phyloP scores from a whole-genome alignment of 2,797 vertebrate genomes.

The Eupleurogrammus muticus region DNA sequence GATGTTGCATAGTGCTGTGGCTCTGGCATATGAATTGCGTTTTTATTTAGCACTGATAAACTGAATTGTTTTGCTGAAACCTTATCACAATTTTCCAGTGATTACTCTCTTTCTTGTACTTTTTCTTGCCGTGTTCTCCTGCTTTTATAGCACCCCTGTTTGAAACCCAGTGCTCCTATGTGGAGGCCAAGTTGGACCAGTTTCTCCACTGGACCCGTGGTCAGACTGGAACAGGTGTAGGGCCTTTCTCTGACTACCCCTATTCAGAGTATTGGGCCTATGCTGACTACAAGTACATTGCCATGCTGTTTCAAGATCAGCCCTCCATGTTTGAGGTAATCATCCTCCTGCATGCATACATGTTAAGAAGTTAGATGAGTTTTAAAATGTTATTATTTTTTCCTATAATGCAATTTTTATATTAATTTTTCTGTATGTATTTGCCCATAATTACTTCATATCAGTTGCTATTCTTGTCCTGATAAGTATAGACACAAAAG shows the following conservation, averaged over 20 bases:
- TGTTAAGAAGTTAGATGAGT: background rate
- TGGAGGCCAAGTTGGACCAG: conserved; percentile 87
- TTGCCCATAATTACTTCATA: conserved; percentile 22
- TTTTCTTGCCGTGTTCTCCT: background rate
- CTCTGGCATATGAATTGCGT: conserved; percentile 13
- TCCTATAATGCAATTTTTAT: conserved; percentile 19
- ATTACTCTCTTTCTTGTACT: conserved; percentile 1
- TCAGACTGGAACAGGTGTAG: conserved; percentile 63
- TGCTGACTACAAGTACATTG: conserved; percentile 97
- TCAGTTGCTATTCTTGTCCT: conserved; percentile 40
- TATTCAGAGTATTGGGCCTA: conserved; percentile 92
- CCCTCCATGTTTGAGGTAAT: conserved; percentile 91
- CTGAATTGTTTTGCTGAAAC: conserved; percentile 20
- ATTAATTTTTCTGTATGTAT: conserved; percentile 38
- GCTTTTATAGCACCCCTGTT: conserved; percentile 87
- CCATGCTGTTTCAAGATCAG: conserved; percentile 87
- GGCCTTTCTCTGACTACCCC: conserved; percentile 86
- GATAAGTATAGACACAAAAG: conserved; percentile 56
- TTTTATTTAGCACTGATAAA: conserved; percentile 11
- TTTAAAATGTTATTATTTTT: background rate
- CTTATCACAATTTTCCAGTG: conserved; percentile 1
- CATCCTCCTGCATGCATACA: background rate
- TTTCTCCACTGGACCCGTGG: conserved; percentile 88
- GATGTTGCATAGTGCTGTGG: conserved; percentile 22
- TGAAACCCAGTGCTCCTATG: conserved; percentile 91